phyloP scores from a whole-genome alignment of 1,140 invertebrate genomes.

The Brachystomella parvula region DNA sequence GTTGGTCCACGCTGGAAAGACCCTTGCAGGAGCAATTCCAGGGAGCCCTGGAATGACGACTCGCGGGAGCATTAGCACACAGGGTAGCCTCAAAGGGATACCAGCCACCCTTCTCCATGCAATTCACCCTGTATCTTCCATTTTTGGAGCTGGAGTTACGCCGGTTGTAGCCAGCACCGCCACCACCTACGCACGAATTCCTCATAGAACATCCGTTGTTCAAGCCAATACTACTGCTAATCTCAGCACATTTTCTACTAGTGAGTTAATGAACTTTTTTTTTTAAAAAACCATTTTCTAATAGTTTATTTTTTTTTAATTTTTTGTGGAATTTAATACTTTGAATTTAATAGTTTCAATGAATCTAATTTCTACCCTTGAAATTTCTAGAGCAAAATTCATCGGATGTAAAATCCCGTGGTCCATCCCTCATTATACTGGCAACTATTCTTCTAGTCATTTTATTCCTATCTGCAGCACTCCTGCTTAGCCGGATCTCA shows the following conservation, averaged over 20 bases:
- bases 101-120: slow-evolving; percentile 5
- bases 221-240: neutral
- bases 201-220: slow-evolving; percentile 10
- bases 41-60: neutral
- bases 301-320: no score
- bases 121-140: slow-evolving; percentile 14
- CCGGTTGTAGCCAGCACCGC: slow-evolving; percentile 10
- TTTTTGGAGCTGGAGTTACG: slow-evolving; percentile 4
- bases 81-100: slow-evolving; percentile 1
- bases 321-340: no score
- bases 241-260: slow-evolving; percentile 9
- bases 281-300: no score
- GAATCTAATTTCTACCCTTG: no score
- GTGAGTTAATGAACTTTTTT: no score
- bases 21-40: slow-evolving; percentile 18
- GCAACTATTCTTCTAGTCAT: slow-evolving; percentile 45
- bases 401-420: slow-evolving; percentile 13
- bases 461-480: slow-evolving; percentile 45
- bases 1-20: slow-evolving; percentile 27
- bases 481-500: slow-evolving; percentile 46
- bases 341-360: no score
- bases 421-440: slow-evolving; percentile 42
- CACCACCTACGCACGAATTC: neutral
- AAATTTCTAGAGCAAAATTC: neutral
- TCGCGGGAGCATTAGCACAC: neutral